Evolutionary conservation across 2,888 invertebrate species (phyloP).

Genomic region (Orthosia gothica): DNA sequence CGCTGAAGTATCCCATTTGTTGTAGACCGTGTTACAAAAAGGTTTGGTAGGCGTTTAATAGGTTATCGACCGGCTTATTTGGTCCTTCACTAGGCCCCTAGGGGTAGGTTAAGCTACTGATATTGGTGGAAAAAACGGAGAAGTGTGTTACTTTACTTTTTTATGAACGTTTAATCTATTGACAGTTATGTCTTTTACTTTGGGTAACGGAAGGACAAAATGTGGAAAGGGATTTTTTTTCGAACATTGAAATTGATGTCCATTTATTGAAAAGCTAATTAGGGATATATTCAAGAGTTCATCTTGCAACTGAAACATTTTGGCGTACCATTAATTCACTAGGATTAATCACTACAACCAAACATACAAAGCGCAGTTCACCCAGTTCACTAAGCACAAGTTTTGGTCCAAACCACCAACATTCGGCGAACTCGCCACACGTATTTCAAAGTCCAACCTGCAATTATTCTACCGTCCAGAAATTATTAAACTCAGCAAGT

Average conservation of each 20-base stretch:
- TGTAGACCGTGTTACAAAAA: slow-evolving; percentile 64
- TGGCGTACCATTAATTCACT: neutral
- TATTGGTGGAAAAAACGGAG: slow-evolving; percentile 25
- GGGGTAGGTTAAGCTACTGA: slow-evolving; percentile 46
- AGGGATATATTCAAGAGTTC: neutral
- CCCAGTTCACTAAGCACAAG: slow-evolving; percentile 51
- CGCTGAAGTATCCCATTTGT: slow-evolving; percentile 64
- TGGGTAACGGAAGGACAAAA: neutral
- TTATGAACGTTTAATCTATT: slow-evolving; percentile 26
- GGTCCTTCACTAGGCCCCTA: slow-evolving; percentile 40
- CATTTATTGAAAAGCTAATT: neutral
- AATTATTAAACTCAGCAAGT: slow-evolving; percentile 74
- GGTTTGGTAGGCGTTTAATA: slow-evolving; percentile 66
- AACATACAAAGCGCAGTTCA: slow-evolving; percentile 14
- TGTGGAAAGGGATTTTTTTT: neutral
- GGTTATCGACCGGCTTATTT: slow-evolving; percentile 67
- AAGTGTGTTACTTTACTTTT: slow-evolving; percentile 27
- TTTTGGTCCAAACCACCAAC: slow-evolving; percentile 58
- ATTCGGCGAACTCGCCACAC: slow-evolving; percentile 62
- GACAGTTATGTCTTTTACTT: slow-evolving; percentile 18
- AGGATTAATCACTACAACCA: slow-evolving; percentile 18
- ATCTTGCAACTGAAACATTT: neutral
- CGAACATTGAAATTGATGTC: neutral
- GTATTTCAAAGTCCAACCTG: slow-evolving; percentile 70
- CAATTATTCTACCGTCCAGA: slow-evolving; percentile 70